Percentiles rank a stretch among this genome's conserved stretches.
These are phyloP conservation scores for Calyptommatus sinebrachiatus DNA, from an alignment of 2,113 vertebrate species.

Conservation along the genomic window DNA sequence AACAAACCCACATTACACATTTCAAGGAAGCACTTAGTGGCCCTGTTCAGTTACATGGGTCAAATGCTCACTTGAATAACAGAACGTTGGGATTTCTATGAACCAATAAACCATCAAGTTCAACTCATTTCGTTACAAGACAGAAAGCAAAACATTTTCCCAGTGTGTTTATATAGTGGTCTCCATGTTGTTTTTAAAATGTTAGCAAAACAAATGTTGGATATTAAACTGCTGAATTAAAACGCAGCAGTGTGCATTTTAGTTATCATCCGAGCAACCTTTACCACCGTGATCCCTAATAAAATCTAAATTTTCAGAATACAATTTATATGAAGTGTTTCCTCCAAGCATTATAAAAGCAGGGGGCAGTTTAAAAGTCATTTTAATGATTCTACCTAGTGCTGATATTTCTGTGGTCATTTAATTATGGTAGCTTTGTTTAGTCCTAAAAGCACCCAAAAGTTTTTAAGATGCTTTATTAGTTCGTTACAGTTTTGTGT, in stretches of 20 bases:
- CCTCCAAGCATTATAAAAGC: background rate
- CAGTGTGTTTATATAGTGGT: too few species aligned
- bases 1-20: background rate
- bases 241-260: slow-evolving; percentile 22
- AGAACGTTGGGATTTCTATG: too few species aligned
- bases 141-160: too few species aligned
- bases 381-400: slow-evolving; percentile 24
- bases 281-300: background rate
- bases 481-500: slow-evolving; percentile 33
- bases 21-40: background rate
- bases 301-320: slow-evolving; percentile 10
- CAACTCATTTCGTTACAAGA: too few species aligned
- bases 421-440: slow-evolving; percentile 20
- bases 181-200: background rate
- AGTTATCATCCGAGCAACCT: slow-evolving; percentile 15
- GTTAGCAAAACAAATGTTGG: background rate
- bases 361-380: slow-evolving; percentile 7
- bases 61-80: background rate
- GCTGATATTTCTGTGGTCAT: slow-evolving; percentile 34
- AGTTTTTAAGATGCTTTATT: slow-evolving; percentile 36
- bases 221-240: background rate
- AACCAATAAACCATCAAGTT: too few species aligned
- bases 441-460: slow-evolving; percentile 30
- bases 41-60: background rate
- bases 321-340: slow-evolving; percentile 24